These are phyloP conservation scores for Brenthis ino DNA, from an alignment of 2,888 invertebrate species.

Conservation along the genomic window DNA sequence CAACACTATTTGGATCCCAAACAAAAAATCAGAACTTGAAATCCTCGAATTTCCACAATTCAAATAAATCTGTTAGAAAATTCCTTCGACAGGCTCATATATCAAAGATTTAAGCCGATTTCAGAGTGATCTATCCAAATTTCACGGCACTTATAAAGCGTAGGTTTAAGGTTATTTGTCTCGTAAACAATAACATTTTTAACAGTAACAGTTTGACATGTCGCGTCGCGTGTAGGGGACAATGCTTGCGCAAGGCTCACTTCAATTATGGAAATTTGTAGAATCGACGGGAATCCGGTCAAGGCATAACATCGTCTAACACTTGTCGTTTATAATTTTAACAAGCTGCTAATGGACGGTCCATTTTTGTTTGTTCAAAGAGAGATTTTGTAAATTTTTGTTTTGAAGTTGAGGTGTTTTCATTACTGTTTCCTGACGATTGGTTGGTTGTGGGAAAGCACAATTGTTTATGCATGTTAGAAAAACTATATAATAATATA, in stretches of 20 bases:
- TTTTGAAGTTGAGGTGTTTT: too few species aligned
- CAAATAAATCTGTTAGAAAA: too few species aligned
- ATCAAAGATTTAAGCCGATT: too few species aligned
- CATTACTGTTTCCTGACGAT: too few species aligned
- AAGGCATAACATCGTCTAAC: slow-evolving; percentile 29
- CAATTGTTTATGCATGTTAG: too few species aligned
- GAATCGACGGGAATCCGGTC: slow-evolving; percentile 41
- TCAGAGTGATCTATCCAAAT: slow-evolving; percentile 8
- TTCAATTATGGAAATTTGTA: slow-evolving; percentile 33
- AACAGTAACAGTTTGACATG: slow-evolving; percentile 29
- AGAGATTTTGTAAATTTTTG: too few species aligned
- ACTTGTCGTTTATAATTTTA: slow-evolving; percentile 6
- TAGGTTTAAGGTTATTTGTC: neutral
- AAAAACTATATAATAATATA: too few species aligned
- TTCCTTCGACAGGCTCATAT: too few species aligned
- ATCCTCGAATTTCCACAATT: too few species aligned
- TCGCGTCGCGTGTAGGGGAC: slow-evolving; percentile 29
- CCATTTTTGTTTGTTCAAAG: slow-evolving; percentile 3
- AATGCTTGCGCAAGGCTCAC: slow-evolving; percentile 35
- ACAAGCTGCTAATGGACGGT: slow-evolving; percentile 1
- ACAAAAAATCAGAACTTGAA: too few species aligned
- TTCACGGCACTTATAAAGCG: slow-evolving; percentile 10
- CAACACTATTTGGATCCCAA: too few species aligned
- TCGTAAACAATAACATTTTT: slow-evolving; percentile 9
- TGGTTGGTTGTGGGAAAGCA: too few species aligned